Conservation (phyloP, 2,113 vertebrate species). For the Odocoileus hemionus region DNA sequence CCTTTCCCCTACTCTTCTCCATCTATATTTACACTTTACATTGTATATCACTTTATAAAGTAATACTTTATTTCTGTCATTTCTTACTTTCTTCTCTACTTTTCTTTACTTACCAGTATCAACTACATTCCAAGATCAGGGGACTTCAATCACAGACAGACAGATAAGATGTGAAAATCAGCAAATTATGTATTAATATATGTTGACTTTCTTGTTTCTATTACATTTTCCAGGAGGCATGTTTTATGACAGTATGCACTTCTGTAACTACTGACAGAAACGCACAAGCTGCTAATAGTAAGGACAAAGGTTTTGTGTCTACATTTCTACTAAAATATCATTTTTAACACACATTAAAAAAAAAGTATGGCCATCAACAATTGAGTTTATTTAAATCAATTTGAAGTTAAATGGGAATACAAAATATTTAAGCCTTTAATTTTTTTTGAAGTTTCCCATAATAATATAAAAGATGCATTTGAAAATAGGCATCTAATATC, state of each 20-base stretch:
- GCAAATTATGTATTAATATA: neutral
- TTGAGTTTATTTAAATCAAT: neutral
- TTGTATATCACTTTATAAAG: neutral
- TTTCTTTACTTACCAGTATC: neutral
- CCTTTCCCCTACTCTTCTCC: neutral
- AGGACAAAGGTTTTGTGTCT: neutral
- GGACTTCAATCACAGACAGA: neutral
- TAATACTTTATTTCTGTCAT: neutral
- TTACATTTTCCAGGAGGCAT: neutral
- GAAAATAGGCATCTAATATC: neutral
- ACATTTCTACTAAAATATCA: neutral
- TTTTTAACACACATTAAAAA: neutral
- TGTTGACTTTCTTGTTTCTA: neutral
- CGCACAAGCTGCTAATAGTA: neutral
- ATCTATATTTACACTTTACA: neutral
- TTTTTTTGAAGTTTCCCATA: constrained; percentile 1
- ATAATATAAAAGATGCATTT: neutral
- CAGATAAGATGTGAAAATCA: neutral
- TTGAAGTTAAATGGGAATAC: neutral
- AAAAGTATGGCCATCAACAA: neutral
- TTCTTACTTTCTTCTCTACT: neutral
- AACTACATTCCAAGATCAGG: neutral
- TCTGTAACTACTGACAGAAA: neutral
- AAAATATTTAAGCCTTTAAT: neutral
- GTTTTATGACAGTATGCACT: neutral